Percentiles rank a stretch among this genome's conserved stretches.
phyloP scores from a whole-genome alignment of 2,797 vertebrate species.

The Telmatherina bonti region DNA sequence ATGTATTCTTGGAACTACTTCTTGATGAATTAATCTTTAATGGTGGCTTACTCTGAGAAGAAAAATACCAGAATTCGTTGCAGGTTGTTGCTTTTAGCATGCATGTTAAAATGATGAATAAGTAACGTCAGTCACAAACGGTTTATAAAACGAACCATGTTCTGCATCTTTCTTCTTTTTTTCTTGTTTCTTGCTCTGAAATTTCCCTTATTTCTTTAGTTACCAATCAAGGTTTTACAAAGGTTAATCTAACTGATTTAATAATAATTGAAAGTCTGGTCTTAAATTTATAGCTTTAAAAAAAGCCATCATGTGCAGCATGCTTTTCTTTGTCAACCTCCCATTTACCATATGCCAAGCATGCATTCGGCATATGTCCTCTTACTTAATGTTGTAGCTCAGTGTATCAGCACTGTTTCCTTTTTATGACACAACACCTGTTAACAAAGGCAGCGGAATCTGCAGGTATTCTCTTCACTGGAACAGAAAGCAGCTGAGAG shows the following conservation, averaged over 20 bases:
- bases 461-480: slow-evolving; percentile 20
- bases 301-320: neutral
- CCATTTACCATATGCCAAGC: neutral
- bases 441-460: slow-evolving; percentile 8
- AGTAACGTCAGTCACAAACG: slow-evolving; percentile 6
- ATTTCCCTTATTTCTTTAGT: neutral
- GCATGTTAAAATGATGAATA: slow-evolving; percentile 14
- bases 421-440: neutral
- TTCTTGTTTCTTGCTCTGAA: neutral
- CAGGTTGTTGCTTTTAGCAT: slow-evolving; percentile 14
- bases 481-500: slow-evolving; percentile 23
- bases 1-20: neutral
- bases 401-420: neutral
- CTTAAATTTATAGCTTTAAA: neutral
- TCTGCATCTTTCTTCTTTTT: neutral
- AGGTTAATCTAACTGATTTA: neutral
- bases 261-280: neutral
- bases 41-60: neutral
- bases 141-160: neutral
- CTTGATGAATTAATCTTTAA: neutral
- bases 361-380: neutral
- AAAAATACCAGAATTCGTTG: slow-evolving; percentile 10
- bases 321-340: neutral
- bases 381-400: slow-evolving; percentile 12
- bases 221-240: neutral